Percentiles rank a stretch among this genome's conserved stretches.
phyloP scores from a whole-genome alignment of 1,140 invertebrate species.

The Euura saliciscinereae region DNA sequence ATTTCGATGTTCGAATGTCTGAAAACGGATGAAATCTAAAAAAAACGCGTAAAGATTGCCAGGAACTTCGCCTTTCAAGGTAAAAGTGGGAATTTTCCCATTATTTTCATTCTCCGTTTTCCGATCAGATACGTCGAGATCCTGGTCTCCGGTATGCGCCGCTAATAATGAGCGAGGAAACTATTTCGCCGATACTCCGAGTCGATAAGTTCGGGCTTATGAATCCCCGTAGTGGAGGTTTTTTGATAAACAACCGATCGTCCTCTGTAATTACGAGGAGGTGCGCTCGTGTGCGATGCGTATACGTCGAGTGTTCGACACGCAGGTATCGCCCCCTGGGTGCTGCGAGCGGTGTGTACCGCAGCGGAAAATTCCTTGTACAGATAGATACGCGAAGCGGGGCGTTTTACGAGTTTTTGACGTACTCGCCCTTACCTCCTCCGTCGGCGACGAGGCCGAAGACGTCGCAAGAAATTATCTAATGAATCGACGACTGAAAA shows the following conservation, averaged over 20 bases:
- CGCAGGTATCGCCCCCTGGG: background rate
- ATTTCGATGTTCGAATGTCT: too few species aligned
- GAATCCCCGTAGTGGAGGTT: background rate
- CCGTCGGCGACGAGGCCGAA: background rate
- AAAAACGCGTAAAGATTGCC: too few species aligned
- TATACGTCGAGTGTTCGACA: background rate
- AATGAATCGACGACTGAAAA: background rate
- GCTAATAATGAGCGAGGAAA: background rate
- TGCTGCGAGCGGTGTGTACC: background rate
- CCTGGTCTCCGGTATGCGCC: background rate
- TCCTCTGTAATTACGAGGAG: background rate
- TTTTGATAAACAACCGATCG: background rate
- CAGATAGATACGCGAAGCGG: background rate
- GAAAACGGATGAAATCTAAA: too few species aligned
- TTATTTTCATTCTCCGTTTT: too few species aligned
- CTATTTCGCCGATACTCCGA: background rate
- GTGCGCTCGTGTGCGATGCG: too few species aligned
- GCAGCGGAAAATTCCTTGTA: background rate
- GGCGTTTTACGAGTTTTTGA: background rate
- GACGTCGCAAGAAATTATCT: background rate
- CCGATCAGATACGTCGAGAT: background rate
- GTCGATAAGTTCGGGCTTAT: background rate
- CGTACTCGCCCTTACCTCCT: background rate
- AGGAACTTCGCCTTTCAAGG: too few species aligned
- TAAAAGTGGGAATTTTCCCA: too few species aligned